These are phyloP conservation scores for Muraenolepis orangiensis DNA, from an alignment of 2,797 vertebrate genomes.

Conservation along the genomic window DNA sequence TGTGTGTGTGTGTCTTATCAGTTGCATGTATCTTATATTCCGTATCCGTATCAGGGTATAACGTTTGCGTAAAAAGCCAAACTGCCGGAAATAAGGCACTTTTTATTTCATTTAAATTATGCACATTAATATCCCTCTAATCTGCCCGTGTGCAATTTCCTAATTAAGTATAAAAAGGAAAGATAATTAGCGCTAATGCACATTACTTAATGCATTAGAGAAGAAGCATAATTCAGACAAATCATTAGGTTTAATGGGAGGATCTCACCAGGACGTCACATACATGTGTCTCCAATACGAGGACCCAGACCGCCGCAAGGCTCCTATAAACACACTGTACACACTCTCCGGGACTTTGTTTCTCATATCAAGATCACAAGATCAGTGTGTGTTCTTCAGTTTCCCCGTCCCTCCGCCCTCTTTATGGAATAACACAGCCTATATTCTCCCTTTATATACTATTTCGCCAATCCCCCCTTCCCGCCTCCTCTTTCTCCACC, in stretches of 20 bases:
- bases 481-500: no score
- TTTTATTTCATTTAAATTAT: no score
- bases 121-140: background rate
- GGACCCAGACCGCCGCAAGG: background rate
- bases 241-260: background rate
- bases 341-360: background rate
- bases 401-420: background rate
- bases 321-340: background rate
- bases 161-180: background rate
- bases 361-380: background rate
- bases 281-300: background rate
- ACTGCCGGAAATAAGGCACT: background rate
- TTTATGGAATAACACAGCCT: no score
- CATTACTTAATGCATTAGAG: background rate
- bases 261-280: background rate
- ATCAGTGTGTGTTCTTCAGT: background rate
- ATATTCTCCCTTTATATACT: no score
- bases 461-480: background rate
- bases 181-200: background rate
- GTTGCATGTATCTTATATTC: background rate
- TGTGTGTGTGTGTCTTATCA: background rate
- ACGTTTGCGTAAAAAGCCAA: background rate
- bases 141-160: background rate
- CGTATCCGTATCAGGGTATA: background rate
- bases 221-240: background rate